Conservation (phyloP, 2,797 vertebrate genomes). For the Neosalanx taihuensis region DNA sequence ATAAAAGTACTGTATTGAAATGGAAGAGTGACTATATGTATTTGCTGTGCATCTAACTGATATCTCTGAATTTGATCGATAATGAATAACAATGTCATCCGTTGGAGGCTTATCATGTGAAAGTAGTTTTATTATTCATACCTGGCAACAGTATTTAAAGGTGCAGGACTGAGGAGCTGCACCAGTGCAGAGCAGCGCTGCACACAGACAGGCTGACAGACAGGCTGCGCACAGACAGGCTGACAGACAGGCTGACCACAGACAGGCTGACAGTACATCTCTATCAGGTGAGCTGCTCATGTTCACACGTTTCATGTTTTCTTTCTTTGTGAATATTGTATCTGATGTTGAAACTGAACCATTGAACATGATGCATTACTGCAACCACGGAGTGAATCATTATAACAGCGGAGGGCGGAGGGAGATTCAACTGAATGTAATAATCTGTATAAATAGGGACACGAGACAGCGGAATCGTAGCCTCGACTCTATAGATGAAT, state of each 20-base stretch:
- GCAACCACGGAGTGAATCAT: background rate
- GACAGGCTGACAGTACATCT: background rate
- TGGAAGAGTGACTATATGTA: too few relatives aligned
- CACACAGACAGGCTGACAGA: background rate
- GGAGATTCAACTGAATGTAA: background rate
- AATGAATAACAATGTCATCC: background rate
- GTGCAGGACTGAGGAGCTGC: slow-evolving; percentile 51
- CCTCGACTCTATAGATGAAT: background rate
- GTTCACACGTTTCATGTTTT: background rate
- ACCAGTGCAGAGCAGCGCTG: slow-evolving; percentile 47
- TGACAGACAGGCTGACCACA: slow-evolving; percentile 3
- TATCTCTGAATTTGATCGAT: background rate
- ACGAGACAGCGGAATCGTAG: background rate
- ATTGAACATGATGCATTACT: background rate
- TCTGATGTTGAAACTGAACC: background rate
- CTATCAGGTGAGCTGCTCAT: slow-evolving; percentile 42
- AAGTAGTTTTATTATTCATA: background rate
- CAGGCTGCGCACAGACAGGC: background rate
- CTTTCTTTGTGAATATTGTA: background rate
- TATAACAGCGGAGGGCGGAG: too few relatives aligned
- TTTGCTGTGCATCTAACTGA: background rate
- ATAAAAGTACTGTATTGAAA: too few relatives aligned
- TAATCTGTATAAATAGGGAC: background rate
- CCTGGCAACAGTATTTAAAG: slow-evolving; percentile 70
- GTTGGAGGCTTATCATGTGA: background rate